Evolutionary conservation across 2,888 invertebrate species (phyloP), one percentile per base, ranked within the genome.

Genomic region (Conistra vaccinii): DNA sequence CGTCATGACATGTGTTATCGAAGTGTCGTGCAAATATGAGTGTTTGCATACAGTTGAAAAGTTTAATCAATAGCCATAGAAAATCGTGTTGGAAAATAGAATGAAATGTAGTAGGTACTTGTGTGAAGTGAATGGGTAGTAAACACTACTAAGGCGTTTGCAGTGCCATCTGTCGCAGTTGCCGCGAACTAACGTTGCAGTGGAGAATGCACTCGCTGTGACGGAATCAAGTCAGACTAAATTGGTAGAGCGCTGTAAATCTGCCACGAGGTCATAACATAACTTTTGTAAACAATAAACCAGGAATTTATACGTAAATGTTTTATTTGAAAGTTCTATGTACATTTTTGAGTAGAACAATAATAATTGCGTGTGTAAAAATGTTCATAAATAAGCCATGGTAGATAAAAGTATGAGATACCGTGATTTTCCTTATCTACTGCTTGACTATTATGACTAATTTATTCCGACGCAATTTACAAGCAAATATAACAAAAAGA

Each of bases 81-180:
- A 68, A 55, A 78, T 67, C 29, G 14, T 45, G 45, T 1, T 53
- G 23, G 39, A 53, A 60, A 48, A 42, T 81, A 39, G 29, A 76
- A 68, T 58, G 14, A 68, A 39, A n/a, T 39, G 23, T 57, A 39
- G 26, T 29, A 57, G 10, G 23, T 35, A 23, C 53, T 53, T 61
- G 32, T 39, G 29, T 55, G 14, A 51, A 67, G 17, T 26, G 35
- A 66, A 73, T 66, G 45, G 29, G 9, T 42, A 45, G n/a, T 70
- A 26, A 70, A 61, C 23, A 14, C 23, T 39, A 55, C 32, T 3
- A 53, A 53, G 23, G 67, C 69, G 67, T 35, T 58, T 35, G 35
- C 29, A 79, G 70, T 73, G 85, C 82, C 85, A 85, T 85, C 85
- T 85, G 53, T 71, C 62, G 42, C 10, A 6, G 10, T 17, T 2